Evolutionary conservation across 2,113 vertebrate genomes (phyloP).

Genomic region (Odocoileus virginianus): DNA sequence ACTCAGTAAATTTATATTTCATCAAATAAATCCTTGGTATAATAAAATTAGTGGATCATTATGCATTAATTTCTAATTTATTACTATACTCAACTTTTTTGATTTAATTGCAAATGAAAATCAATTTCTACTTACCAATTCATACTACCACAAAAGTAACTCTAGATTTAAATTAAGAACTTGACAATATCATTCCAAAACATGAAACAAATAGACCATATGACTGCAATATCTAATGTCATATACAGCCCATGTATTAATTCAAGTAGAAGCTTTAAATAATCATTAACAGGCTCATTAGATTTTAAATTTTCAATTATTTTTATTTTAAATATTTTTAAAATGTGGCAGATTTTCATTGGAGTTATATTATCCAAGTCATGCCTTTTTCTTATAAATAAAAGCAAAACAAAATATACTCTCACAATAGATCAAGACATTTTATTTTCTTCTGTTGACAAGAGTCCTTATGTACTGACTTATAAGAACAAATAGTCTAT

Average conservation of each 20-base stretch:
- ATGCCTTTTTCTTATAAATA: background rate
- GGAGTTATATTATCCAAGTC: background rate
- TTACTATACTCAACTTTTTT: background rate
- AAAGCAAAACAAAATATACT: background rate
- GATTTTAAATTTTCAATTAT: background rate
- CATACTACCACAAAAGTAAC: background rate
- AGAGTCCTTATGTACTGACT: background rate
- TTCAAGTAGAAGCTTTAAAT: background rate
- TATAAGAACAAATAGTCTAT: background rate
- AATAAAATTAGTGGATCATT: slow-evolving; percentile 1
- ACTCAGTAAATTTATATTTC: background rate
- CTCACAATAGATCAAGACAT: background rate
- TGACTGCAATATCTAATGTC: background rate
- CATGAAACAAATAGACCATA: background rate
- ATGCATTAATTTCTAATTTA: background rate
- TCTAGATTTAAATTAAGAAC: background rate
- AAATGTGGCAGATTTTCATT: background rate
- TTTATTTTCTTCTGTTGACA: background rate
- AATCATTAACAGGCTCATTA: background rate
- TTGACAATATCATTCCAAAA: background rate
- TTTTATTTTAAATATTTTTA: background rate
- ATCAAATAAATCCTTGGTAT: background rate
- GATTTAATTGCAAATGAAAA: background rate
- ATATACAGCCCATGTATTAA: background rate
- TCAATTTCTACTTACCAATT: background rate